Base-by-base conservation (phyloP, 1,140 invertebrate genomes). In the Caenorhabditis tropicalis region DNA sequence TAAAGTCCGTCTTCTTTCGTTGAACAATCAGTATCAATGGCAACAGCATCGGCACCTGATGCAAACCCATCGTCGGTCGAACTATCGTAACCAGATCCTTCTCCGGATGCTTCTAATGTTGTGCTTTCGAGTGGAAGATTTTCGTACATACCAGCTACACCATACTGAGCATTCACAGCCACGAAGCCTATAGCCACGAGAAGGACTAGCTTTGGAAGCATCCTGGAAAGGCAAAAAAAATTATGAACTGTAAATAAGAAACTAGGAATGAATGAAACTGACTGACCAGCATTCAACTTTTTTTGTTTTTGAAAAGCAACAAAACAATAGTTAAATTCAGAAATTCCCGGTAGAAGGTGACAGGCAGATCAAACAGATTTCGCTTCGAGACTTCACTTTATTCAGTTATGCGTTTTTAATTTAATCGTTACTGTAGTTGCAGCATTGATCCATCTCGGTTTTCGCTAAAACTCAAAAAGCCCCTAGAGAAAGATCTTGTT, bases 81-180 rank as follows among this genome's bases (percentile, higher is more conserved):
- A 10, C 31, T 7, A 53, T 53, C 21, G 21, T 53, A 53, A 6
- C 51, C 21, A 6, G 24, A 60, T 9, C 56, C 29, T 4, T 60
- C 56, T 19, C 56, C 56, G 19, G 56, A 60, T 15, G 27, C 56
- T 60, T 60, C 60, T 5, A 36, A 9, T 9, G 60, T 70, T 36
- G 60, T 70, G 33, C 31, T 70, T 19, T 70, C 60, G 31, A 70
- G 19, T 70, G 60, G 29, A 33, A 39, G 60, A n/a, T 70, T 70
- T 33, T 70, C 33, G 31, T 70, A 33, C 60, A 70, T 36, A 19
- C 33, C 60, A 70, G 60, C 10, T 6, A 70, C 60, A n/a, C 60
- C 60, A 19, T 70, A 70, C 19, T 70, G 31, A 10, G 60, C 60
- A 19, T n/a, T 19, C 1, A 3, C 15, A 9, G 60, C 36, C 24